These are phyloP conservation scores for Himalopsyche japonica DNA, from an alignment of 2,888 invertebrate genomes.

Conservation along the genomic window DNA sequence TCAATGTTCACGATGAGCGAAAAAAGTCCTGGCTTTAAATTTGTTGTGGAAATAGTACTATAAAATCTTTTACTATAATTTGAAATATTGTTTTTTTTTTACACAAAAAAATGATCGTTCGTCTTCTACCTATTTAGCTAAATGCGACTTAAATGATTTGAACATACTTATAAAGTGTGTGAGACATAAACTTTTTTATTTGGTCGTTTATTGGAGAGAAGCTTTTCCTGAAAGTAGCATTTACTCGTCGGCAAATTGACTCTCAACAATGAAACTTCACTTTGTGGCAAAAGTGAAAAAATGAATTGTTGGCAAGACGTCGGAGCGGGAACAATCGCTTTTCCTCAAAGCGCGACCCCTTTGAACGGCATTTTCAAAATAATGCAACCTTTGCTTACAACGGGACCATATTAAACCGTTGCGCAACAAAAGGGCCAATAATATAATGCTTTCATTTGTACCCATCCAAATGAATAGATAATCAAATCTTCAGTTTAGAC, in stretches of 20 bases:
- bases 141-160: too few relatives aligned
- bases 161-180: too few relatives aligned
- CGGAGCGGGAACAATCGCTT: neutral
- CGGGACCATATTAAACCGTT: neutral
- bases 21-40: too few relatives aligned
- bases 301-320: neutral
- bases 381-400: neutral
- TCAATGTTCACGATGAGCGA: too few relatives aligned
- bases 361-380: neutral
- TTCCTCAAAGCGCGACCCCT: neutral
- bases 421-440: neutral
- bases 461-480: too few relatives aligned
- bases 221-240: neutral
- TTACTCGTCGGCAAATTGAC: neutral
- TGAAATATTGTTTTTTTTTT: too few relatives aligned
- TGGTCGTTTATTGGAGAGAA: neutral
- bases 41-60: too few relatives aligned
- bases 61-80: too few relatives aligned
- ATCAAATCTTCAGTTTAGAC: too few relatives aligned
- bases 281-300: constrained; percentile 1
- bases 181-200: neutral
- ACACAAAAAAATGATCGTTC: too few relatives aligned
- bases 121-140: too few relatives aligned
- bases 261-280: neutral
- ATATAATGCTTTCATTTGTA: neutral